phyloP scores from a whole-genome alignment of 2,113 vertebrate genomes.

The Rhinolophus ferrumequinum region DNA sequence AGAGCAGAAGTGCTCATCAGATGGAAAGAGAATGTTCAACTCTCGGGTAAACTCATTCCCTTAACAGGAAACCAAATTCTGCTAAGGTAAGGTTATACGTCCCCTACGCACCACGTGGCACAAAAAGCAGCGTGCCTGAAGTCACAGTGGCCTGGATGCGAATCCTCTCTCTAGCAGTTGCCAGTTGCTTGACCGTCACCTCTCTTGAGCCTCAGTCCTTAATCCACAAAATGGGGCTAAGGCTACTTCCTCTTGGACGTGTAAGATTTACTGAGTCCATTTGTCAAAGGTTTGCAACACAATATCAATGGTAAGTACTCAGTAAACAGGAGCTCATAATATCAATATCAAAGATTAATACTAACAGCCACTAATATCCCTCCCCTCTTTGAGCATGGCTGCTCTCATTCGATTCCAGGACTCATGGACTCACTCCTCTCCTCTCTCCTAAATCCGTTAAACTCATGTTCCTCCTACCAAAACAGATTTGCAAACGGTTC shows the following conservation, averaged over 20 bases:
- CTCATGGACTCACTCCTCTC: not conserved
- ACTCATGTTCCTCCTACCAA: not conserved
- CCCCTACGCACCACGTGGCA: not conserved
- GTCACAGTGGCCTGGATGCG: not conserved
- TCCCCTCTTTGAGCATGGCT: not conserved
- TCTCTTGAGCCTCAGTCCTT: not conserved
- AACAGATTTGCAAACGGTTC: not conserved
- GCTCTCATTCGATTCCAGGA: not conserved
- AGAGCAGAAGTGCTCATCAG: not conserved
- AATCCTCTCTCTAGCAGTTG: not conserved
- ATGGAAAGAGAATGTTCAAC: not conserved
- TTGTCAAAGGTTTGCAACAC: not conserved
- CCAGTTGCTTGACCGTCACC: not conserved
- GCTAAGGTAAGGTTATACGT: not conserved
- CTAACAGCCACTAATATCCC: not conserved
- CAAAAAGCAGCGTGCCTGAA: not conserved
- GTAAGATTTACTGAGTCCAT: not conserved
- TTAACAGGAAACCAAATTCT: constrained; percentile 18
- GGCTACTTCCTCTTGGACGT: not conserved
- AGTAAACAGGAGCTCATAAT: not conserved
- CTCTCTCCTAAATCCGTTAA: not conserved
- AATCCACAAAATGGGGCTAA: not conserved
- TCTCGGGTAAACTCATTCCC: not conserved
- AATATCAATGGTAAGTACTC: not conserved
- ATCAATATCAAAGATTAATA: not conserved